phyloP scores from a whole-genome alignment of 2,888 invertebrate species.

The Nomada lathburiana region DNA sequence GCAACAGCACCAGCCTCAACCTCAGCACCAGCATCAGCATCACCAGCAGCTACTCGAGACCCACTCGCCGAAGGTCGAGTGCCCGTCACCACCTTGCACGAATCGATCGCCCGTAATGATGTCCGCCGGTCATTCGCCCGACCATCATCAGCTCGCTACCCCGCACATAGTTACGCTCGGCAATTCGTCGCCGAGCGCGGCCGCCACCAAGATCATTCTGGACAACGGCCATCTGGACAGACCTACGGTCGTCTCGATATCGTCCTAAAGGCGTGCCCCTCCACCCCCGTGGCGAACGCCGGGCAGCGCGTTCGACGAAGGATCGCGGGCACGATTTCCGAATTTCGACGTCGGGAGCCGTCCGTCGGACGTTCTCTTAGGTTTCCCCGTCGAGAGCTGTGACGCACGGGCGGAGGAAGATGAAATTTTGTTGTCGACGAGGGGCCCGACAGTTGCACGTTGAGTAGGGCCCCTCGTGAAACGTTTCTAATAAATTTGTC shows the following conservation, averaged over 20 bases:
- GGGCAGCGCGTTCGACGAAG: neutral
- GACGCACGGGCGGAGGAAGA: too few relatives aligned
- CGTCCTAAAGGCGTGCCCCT: constrained; percentile 66
- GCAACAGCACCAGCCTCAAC: constrained; percentile 74
- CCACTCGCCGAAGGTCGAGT: constrained; percentile 81
- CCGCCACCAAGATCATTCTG: constrained; percentile 74
- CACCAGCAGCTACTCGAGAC: constrained; percentile 76
- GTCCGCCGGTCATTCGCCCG: constrained; percentile 79
- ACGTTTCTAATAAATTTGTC: too few relatives aligned
- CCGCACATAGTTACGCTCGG: constrained; percentile 80
- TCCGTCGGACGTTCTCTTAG: too few relatives aligned
- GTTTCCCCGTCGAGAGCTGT: too few relatives aligned
- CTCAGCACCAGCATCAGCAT: constrained; percentile 74
- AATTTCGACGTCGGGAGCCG: neutral
- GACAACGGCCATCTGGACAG: constrained; percentile 85
- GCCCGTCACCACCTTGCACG: constrained; percentile 74
- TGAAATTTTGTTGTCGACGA: too few relatives aligned
- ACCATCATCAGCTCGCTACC: constrained; percentile 78
- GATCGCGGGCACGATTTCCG: neutral
- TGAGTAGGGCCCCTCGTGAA: too few relatives aligned
- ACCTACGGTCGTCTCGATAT: constrained; percentile 86
- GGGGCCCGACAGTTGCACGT: too few relatives aligned
- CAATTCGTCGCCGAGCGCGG: constrained; percentile 75
- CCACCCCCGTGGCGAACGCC: neutral
- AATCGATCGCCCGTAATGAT: constrained; percentile 80